Evolutionary conservation across 2,888 invertebrate species (phyloP), one percentile per base, ranked within the genome.

Genomic region (Parnassius apollo): DNA sequence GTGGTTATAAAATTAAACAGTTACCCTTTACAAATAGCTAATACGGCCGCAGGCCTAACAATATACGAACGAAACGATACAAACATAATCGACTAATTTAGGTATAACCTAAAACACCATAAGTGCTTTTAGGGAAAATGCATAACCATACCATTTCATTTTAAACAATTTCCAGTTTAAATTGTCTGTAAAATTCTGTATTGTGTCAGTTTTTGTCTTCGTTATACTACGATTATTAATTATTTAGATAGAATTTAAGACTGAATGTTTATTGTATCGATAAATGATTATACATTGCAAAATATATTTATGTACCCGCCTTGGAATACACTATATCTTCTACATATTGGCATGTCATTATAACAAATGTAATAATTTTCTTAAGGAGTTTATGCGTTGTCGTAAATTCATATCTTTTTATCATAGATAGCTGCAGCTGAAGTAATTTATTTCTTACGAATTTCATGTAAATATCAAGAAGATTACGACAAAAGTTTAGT

Each of bases 211-310:
- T 7, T 46, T 7, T 46, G 4, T n/a, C 46, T 49, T 9, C 13
- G 49, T 46, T 7, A 4, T 7, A 12, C 46, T 49, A 7, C 13
- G 49, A 13, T 9, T 49, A 8, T 49, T 7, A 13, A n/a, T 49
- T 9, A 13, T 13, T 49, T 49, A 13, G 12, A 49, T 42, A 53
- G 13, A 52, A 35, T n/a, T 52, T 46, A 62, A 62, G 57, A 62
- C 53, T 62, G 62, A 62, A 53, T 42, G 42, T 57, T 61, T 52
- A 57, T 25, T 62, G 52, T 57, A 45, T 51, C 57, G 35, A 18
- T 58, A 18, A 55, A 48, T 61, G 50, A 56, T 61, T 50, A 51
- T 56, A 50, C 52, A 49, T 49, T 46, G 46, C n/a, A n/a, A 7
- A 7, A 11, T 7, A 22, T 56, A 9, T 51, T n/a, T 10, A 50